Evolutionary conservation across 2,113 vertebrate genomes (phyloP).

Genomic region (Hippocampus abdominalis): DNA sequence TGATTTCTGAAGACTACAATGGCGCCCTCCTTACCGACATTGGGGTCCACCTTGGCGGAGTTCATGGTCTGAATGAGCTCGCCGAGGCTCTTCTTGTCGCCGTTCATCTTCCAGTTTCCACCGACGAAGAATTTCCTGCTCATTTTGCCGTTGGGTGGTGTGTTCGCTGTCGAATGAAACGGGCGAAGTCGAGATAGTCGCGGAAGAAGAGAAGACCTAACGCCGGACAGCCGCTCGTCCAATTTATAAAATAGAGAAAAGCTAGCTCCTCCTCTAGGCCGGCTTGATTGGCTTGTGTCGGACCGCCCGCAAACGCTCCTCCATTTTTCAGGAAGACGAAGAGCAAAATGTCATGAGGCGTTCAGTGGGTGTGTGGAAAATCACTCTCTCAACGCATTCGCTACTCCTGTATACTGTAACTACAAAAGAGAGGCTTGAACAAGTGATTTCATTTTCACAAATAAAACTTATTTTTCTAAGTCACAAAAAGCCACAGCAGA

Average conservation of each 20-base stretch:
- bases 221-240: background rate
- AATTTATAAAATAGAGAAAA: constrained; percentile 51
- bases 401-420: too few relatives aligned
- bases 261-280: constrained; percentile 52
- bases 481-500: too few relatives aligned
- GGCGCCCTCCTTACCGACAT: constrained; percentile 77
- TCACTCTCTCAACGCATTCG: too few relatives aligned
- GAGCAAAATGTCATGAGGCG: constrained; percentile 49
- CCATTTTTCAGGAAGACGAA: constrained; percentile 33
- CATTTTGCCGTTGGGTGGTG: constrained; percentile 68
- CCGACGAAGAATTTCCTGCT: constrained; percentile 94
- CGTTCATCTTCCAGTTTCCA: constrained; percentile 98
- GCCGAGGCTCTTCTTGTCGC: constrained; percentile 87
- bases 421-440: too few relatives aligned
- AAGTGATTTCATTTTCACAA: too few relatives aligned
- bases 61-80: constrained; percentile 88
- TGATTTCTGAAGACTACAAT: background rate
- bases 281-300: constrained; percentile 48
- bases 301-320: constrained; percentile 50
- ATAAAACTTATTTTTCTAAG: too few relatives aligned
- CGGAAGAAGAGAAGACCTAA: constrained; percentile 33
- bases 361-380: constrained; percentile 26
- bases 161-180: background rate
- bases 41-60: constrained; percentile 77
- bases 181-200: background rate